Conservation (phyloP, 1,140 invertebrate genomes). For the Heliconius himera region DNA sequence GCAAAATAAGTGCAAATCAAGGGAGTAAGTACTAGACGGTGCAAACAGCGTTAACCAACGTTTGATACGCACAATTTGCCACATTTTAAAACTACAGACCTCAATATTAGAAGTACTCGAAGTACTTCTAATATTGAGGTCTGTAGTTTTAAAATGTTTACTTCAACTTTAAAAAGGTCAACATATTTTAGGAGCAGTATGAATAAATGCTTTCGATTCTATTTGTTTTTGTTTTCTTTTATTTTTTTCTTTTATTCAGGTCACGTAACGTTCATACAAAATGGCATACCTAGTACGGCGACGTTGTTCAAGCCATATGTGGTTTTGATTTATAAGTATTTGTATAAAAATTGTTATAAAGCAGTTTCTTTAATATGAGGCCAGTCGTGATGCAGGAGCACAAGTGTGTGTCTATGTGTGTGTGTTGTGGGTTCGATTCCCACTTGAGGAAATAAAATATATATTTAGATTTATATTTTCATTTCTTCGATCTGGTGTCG, state of each 20-base stretch:
- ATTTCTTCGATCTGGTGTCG: no score
- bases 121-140: slow-evolving; percentile 27
- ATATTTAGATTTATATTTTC: no score
- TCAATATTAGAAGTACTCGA: no score
- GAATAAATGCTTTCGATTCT: neutral
- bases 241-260: neutral
- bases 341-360: no score
- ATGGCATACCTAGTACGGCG: neutral
- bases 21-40: slow-evolving; percentile 11
- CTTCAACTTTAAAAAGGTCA: slow-evolving; percentile 25
- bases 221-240: neutral
- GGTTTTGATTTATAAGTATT: no score
- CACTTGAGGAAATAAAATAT: no score
- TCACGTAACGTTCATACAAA: neutral
- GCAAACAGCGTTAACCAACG: slow-evolving; percentile 45
- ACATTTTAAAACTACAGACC: no score
- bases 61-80: slow-evolving; percentile 43
- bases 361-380: no score
- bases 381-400: no score
- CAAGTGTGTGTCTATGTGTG: no score
- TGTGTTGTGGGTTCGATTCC: no score
- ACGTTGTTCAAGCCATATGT: neutral
- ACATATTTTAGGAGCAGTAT: neutral
- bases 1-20: slow-evolving; percentile 39
- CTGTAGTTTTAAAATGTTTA: slow-evolving; percentile 26